Base-by-base conservation (phyloP, 2,888 invertebrate genomes). In the Hypomecis punctinalis region DNA sequence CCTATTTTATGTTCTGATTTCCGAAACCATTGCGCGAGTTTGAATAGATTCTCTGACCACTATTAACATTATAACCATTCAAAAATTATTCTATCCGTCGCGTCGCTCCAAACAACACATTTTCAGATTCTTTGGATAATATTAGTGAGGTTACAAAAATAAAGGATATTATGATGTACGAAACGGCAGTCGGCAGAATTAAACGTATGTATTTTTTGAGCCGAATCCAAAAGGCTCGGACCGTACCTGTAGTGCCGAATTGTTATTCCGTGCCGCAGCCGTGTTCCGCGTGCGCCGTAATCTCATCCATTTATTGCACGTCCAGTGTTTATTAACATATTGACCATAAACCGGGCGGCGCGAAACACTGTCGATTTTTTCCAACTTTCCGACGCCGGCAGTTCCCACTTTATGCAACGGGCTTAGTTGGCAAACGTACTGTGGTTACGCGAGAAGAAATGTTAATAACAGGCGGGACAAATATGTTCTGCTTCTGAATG, bases 251-350 rank as follows among this genome's bases (percentile, higher is more conserved):
- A 56, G 53, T 51, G 43, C 47, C n/a, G 10, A 37, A 43, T 61
- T 54, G 43, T 53, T 56, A 60, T 64, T 60, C 60, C 71, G 68
- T 71, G 71, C 70, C 64, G 74, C 71, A 57, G 56, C 73, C 63
- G 61, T 73, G 69, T 74, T 73, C 61, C 67, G 71, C 72, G 63
- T 58, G 63, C 66, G 69, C 76, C 74, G 81, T 79, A 80, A 81
- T 82, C 81, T 82, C 83, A 79, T 84, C 79, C 77, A 89, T 89
- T 88, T 89, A 82, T 76, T 80, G 80, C 89, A 87, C 87, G 90
- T 86, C 83, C 81, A 81, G 79, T 88, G 84, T 90, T 88, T 89
- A 90, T 90, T 91, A 90, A 89, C 89, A 89, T 90, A 91, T 89
- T 84, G 85, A 79, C 84, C 82, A 87, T 89, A 86, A 87, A 88